Conservation (phyloP, 2,888 invertebrate genomes). For the Chrysolina haemoptera region DNA sequence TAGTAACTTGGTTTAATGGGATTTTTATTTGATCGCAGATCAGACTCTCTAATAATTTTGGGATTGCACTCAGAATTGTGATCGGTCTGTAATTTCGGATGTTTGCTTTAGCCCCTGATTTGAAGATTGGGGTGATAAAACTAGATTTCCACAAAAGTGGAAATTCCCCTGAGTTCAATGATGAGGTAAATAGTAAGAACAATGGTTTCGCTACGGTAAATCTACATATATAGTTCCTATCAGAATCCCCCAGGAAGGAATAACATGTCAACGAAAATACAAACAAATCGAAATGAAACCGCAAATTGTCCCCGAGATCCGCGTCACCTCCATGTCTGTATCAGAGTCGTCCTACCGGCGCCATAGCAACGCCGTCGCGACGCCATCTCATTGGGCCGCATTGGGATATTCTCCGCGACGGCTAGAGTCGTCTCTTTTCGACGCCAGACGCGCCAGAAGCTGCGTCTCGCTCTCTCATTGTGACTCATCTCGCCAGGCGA, state of each 20-base stretch:
- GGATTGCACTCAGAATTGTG: too few relatives aligned
- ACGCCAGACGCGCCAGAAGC: slow-evolving; percentile 68
- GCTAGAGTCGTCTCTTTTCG: slow-evolving; percentile 57
- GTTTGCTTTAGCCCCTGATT: too few relatives aligned
- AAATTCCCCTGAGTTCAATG: too few relatives aligned
- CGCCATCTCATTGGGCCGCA: slow-evolving; percentile 64
- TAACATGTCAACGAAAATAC: not conserved
- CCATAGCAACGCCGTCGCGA: slow-evolving; percentile 60
- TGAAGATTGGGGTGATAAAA: too few relatives aligned
- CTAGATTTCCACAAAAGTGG: too few relatives aligned
- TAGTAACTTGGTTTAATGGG: too few relatives aligned
- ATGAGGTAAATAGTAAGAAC: too few relatives aligned
- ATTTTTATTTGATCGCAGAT: too few relatives aligned
- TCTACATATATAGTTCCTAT: too few relatives aligned
- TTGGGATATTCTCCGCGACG: slow-evolving; percentile 56
- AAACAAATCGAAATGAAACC: not conserved
- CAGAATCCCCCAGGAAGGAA: not conserved
- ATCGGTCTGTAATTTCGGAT: too few relatives aligned
- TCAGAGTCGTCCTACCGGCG: slow-evolving; percentile 55
- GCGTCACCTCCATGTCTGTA: slow-evolving; percentile 60
- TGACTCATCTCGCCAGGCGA: slow-evolving; percentile 61
- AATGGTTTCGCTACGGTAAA: too few relatives aligned
- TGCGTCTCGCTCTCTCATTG: slow-evolving; percentile 54
- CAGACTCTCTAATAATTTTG: too few relatives aligned
- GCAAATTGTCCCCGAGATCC: slow-evolving; percentile 18